Conservation (phyloP, 2,797 vertebrate genomes). For the Bradypus variegatus region DNA sequence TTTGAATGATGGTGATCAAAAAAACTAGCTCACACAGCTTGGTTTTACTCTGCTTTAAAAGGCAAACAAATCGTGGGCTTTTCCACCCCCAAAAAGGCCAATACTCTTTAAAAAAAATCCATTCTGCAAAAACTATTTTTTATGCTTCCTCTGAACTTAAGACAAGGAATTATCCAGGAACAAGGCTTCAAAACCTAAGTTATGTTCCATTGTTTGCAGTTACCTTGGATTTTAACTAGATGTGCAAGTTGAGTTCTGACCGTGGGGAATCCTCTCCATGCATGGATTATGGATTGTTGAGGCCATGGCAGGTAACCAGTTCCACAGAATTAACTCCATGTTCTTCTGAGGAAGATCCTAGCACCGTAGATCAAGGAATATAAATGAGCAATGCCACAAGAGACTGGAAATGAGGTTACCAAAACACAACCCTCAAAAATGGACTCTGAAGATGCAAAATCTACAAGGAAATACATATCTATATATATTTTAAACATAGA, state of each 20-base stretch:
- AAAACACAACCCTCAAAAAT: constrained; percentile 45
- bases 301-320: constrained; percentile 63
- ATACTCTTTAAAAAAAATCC: constrained; percentile 18
- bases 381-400: constrained; percentile 37
- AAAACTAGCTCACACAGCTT: background rate
- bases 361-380: constrained; percentile 62
- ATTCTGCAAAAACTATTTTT: constrained; percentile 28
- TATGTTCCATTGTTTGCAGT: constrained; percentile 45
- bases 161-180: constrained; percentile 36
- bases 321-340: constrained; percentile 64
- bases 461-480: background rate
- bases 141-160: constrained; percentile 24
- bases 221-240: constrained; percentile 65
- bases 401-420: constrained; percentile 25
- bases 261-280: constrained; percentile 61
- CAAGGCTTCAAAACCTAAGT: constrained; percentile 2
- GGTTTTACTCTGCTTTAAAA: constrained; percentile 19
- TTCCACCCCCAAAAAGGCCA: background rate
- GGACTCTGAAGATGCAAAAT: constrained; percentile 1
- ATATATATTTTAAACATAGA: background rate
- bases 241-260: constrained; percentile 61
- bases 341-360: constrained; percentile 64
- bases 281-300: constrained; percentile 60
- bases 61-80: background rate
- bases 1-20: background rate